Base-by-base conservation (phyloP, 2,113 vertebrate species). In the Paraplagusia blochii region DNA sequence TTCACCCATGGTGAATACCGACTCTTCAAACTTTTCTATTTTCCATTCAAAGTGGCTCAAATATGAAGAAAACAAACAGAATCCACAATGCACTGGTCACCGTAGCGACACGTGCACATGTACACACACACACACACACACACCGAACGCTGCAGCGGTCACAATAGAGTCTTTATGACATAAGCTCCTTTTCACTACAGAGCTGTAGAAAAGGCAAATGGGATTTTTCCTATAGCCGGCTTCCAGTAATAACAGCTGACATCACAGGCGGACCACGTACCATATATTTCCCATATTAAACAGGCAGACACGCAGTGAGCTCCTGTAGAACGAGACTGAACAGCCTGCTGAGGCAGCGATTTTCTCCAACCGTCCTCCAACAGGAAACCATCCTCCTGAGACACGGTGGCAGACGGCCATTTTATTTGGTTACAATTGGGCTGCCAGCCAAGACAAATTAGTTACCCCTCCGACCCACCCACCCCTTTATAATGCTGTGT, bases 161-260 rank as follows among this genome's bases (percentile, higher is more conserved):
- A 81, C 87, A 86, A 85, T 78, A 74, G 65, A 7, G 59, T 80
- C 79, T 84, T 85, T 84, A 85, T 81, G 70, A 77, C 70, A 81
- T 82, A 83, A 83, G 78, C 74, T 67, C 34, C 63, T 84, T 85
- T 80, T 72, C 66, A 72, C 63, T 54, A 64, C 58, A 54, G 36
- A 38, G 64, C 74, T 81, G 74, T 64, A 81, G 72, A 80, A 44
- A 81, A 87, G 61, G 58, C 68, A 70, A 85, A 84, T 73, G 45
- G 49, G 71, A 72, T 77, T 83, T 84, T 85, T 87, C 74, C 86
- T 75, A 74, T 66, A 73, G 67, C 51, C 7, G 55, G 60, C 77
- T 61, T 86, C 88, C 85, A 88, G 77, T 44, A 87, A 87, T 74
- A 88, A 85, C 74, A 84, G 66, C 44, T 83, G 80, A 86, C 83